Base-by-base conservation (phyloP, 2,797 vertebrate genomes). In the Peromyscus attwateri region DNA sequence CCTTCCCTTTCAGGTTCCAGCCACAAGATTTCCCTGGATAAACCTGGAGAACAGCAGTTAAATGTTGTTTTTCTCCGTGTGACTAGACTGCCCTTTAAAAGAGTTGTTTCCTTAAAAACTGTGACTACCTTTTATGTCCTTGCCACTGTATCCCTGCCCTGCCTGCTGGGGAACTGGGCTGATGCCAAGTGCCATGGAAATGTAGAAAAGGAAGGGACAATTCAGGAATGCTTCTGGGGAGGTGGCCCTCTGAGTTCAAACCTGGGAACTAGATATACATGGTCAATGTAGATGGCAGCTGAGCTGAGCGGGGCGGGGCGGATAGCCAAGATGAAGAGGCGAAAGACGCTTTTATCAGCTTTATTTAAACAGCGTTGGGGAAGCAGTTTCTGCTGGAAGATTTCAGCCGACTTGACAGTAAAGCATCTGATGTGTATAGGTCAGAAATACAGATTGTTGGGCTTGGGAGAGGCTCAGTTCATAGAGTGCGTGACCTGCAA, bases 101-200 rank as follows among this genome's bases (percentile, higher is more conserved):
- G 68, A 49, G 83, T 49, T 70, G 17, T 71, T 95, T 94, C 94
- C 87, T 73, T 64, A 80, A 87, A 46, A 62, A 88, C 60, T 94
- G 85, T 87, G 88, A 94, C 31, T 81, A 37, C 82, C 52, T 91
- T 96, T 91, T 81, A 80, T 43, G 6, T 90, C 52, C 29, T 64
- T n/a, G 21, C 77, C 40, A 19, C 31, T 16, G 5, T 21, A 40
- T 62, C 62, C 9, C 60, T 79, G 46, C 6, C 43, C 57, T 60
- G 2, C 71, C 5, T 91, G 52, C 40, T 82, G 2, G 1, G n/a
- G 70, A 70, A 37, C 14, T 46, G 31, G 27, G 55, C 73, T 46
- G 55, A 66, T 52, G 62, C 73, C 23, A 2, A 40, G 19, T 95
- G 73, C 16, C 14, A 5, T 70, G 70, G 64, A 87, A 95, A 55